These are phyloP conservation scores for Apostichopus parvimensis DNA, from an alignment of 35 echinoderm and acorn worm species.

Conservation along the genomic window DNA sequence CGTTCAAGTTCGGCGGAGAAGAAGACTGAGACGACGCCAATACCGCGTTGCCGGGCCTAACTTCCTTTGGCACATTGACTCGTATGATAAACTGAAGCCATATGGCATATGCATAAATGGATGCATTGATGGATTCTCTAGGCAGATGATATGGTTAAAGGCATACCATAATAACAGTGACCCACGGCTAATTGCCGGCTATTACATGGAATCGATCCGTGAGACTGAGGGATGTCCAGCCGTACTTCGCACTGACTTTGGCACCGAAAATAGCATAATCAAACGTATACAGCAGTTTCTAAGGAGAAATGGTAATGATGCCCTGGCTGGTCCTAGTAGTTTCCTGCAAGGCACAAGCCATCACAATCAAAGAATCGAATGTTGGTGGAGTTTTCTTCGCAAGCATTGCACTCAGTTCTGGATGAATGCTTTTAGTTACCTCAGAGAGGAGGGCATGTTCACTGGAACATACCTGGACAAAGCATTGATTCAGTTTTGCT, in stretches of 20 bases:
- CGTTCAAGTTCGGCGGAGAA: slow-evolving; percentile 22
- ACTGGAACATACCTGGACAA: slow-evolving; percentile 56
- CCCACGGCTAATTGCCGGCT: slow-evolving; percentile 62
- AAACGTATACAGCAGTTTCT: slow-evolving; percentile 53
- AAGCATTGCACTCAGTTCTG: slow-evolving; percentile 77
- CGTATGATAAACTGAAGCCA: slow-evolving; percentile 78
- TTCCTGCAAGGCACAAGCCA: slow-evolving; percentile 27
- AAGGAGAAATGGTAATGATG: slow-evolving; percentile 24
- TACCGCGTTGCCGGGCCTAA: slow-evolving; percentile 63
- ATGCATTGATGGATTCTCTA: slow-evolving; percentile 72
- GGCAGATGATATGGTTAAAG: slow-evolving; percentile 67
- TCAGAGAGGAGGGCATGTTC: slow-evolving; percentile 43
- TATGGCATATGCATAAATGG: slow-evolving; percentile 70
- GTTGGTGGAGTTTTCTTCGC: slow-evolving; percentile 46
- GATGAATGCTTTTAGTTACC: slow-evolving; percentile 57
- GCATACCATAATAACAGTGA: slow-evolving; percentile 53
- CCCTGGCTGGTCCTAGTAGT: neutral
- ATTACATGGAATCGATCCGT: slow-evolving; percentile 58
- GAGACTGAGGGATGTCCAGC: neutral
- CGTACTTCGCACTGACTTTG: slow-evolving; percentile 25
- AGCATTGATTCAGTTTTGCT: slow-evolving; percentile 68
- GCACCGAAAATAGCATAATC: slow-evolving; percentile 58
- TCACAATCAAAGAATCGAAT: slow-evolving; percentile 44
- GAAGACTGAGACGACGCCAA: slow-evolving; percentile 43
- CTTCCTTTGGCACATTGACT: slow-evolving; percentile 75